Base-by-base conservation (phyloP, 37 sponge, comb jelly and placozoan species). In the Cliona cf. orientalis region DNA sequence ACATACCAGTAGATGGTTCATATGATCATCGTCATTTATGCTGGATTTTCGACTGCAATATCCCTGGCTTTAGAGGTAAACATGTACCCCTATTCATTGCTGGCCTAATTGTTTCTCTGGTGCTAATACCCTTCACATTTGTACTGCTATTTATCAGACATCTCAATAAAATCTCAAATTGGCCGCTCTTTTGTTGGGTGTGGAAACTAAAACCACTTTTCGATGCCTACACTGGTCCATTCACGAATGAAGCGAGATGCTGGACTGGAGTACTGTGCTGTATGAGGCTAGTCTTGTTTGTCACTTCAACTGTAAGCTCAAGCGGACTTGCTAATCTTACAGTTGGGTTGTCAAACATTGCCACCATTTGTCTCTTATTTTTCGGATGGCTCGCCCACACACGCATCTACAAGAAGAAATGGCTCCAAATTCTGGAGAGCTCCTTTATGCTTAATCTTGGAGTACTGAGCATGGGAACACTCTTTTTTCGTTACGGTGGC, bases 211-310 rank as follows among this genome's bases (percentile, higher is more conserved):
- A 72, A 37, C 76, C 73, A 1, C 21, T 75, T 35, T 57, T 75
- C 38, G 84, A 84, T 65, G 68, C 84, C 14, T 75, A 75, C 42
- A 75, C 53, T 39, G 75, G 64, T 21, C 84, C 84, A 17, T 49
- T 14, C 53, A 49, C 14, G 14, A 49, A 49, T 9, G 14, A 49
- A 19, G 53, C 53, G 14, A 49, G 53, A 49, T 49, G 9, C 14
- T 49, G 53, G 53, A 49, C 53, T 9, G 53, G 53, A 9, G 9
- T 49, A 14, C 14, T 49, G 53, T 14, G 9, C 9, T 14, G 9
- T 19, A 49, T 49, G 53, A 49, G 53, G 14, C 14, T 9, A 19
- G 14, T 49, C 9, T 14, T 49, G 53, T 49, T 19, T 49, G 14
- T 49, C 9, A 14, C 14, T 49, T 49, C 53, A 49, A 14, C 53